Evolutionary conservation across 2,113 vertebrate species (phyloP), one percentile per base, ranked within the genome.

Genomic region (Helogale parvula): DNA sequence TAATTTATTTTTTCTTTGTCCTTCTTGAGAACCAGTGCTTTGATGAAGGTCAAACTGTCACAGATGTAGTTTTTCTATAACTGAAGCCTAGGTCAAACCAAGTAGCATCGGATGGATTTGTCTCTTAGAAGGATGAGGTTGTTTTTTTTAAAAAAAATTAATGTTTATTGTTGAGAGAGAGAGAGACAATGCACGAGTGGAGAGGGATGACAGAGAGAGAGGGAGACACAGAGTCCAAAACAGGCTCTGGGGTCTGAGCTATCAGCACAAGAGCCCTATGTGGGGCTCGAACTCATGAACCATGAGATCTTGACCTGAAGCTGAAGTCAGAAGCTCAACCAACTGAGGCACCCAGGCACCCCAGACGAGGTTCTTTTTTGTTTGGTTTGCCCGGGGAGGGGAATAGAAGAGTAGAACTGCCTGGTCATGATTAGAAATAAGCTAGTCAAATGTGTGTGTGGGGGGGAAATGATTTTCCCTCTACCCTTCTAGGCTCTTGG

Each of bases 371-470:
- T 88, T 93, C 25, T 93, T 96, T 79, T 94, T 86, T 35, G 77
- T 94, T 97, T 31, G 9, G 92, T 96, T 96, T 54, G 89, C 38
- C 8, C 63, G 14, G 21, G 29, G 52, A 82, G 5, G 87, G 84
- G 33, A 95, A 65, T 57, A 77, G 88, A 72, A 95, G 45, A 27
- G 54, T 81, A 91, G 71, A 94, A 47, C 19, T 33, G 86, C 21
- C 5, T 52, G 66, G 29, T 41, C 72, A 81, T 52, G 66, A 25
- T 41, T 79, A 81, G 65, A 79, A 89, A 95, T 17, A 72, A 91
- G 93, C 33, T 11, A 90, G 47, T 82, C 38, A 84, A 57, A 38
- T 31, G n/a, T 91, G 38, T n/a, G 31, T 81, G 45, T 74, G 25
- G 8, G 50, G 23, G 71, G 63, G 68, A 27, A 50, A 50, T 86